These are phyloP conservation scores for Drosophila hawaiiensis DNA, from an alignment of 2,888 invertebrate genomes.

Conservation along the genomic window DNA sequence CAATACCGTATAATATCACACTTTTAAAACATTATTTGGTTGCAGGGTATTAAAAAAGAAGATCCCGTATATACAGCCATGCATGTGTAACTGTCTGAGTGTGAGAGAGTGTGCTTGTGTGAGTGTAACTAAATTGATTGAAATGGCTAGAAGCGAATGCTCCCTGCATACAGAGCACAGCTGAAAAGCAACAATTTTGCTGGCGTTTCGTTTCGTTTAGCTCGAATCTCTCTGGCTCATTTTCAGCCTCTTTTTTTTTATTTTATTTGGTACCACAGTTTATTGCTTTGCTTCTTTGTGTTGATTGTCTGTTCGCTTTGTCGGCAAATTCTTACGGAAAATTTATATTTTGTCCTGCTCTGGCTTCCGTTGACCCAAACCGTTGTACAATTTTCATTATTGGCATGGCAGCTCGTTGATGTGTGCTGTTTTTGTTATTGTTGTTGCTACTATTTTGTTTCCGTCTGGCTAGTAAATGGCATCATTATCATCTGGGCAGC, in stretches of 20 bases:
- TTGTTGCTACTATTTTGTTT: slow-evolving; percentile 46
- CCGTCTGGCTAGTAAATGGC: slow-evolving; percentile 56
- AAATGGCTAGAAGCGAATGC: slow-evolving; percentile 82
- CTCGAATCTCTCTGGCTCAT: slow-evolving; percentile 51
- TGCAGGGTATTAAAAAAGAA: slow-evolving; percentile 15
- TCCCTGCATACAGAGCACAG: slow-evolving; percentile 44
- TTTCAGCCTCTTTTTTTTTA: slow-evolving; percentile 46
- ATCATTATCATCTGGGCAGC: slow-evolving; percentile 60
- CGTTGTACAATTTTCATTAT: slow-evolving; percentile 70
- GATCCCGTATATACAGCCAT: slow-evolving; percentile 20
- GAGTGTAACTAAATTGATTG: slow-evolving; percentile 74
- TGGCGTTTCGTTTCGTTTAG: slow-evolving; percentile 40
- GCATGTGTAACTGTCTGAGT: slow-evolving; percentile 27
- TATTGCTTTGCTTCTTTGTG: slow-evolving; percentile 59
- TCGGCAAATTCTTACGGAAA: slow-evolving; percentile 48
- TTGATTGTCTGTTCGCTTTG: slow-evolving; percentile 63
- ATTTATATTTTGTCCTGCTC: slow-evolving; percentile 39
- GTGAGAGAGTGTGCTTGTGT: slow-evolving; percentile 11
- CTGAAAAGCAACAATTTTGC: slow-evolving; percentile 57
- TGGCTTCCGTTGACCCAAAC: slow-evolving; percentile 24
- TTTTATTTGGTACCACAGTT: slow-evolving; percentile 43
- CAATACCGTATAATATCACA: background rate
- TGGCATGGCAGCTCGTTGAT: slow-evolving; percentile 53
- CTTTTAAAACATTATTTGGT: background rate
- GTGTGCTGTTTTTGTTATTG: slow-evolving; percentile 31